These are phyloP conservation scores for Lacanobia oleracea DNA, from an alignment of 2,888 invertebrate species.

Conservation along the genomic window DNA sequence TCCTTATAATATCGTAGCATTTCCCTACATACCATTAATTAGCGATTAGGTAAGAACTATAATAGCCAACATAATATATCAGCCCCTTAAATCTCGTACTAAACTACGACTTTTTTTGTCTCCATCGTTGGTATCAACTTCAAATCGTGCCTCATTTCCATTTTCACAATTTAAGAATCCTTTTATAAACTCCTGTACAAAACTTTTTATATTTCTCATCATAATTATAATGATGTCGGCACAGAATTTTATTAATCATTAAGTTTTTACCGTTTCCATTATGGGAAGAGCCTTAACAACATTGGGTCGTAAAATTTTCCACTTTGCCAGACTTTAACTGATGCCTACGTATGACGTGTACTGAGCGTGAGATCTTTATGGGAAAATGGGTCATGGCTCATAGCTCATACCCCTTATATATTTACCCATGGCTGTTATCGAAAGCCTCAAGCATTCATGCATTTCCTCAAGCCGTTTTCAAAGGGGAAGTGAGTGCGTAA, in stretches of 20 bases:
- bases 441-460: conserved; percentile 38
- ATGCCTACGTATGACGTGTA: conserved; percentile 25
- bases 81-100: not conserved
- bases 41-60: too few species aligned
- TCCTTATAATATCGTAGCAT: too few species aligned
- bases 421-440: conserved; percentile 48
- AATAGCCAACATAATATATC: too few species aligned
- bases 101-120: not conserved
- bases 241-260: conserved; percentile 42
- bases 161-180: conserved; percentile 5
- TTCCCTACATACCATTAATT: too few species aligned
- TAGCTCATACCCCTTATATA: conserved; percentile 16
- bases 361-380: conserved; percentile 20
- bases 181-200: conserved; percentile 6
- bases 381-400: conserved; percentile 32
- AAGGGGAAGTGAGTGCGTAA: conserved; percentile 54
- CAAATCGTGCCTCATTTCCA: not conserved
- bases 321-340: conserved; percentile 30
- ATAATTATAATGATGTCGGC: conserved; percentile 25
- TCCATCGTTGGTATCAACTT: too few species aligned
- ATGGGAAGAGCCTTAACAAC: conserved; percentile 28
- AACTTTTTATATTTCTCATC: conserved; percentile 19
- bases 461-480: conserved; percentile 46
- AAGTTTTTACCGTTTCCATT: conserved; percentile 34
- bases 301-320: conserved; percentile 34